Conservation (phyloP, 2,113 vertebrate species). For the Equus quagga region DNA sequence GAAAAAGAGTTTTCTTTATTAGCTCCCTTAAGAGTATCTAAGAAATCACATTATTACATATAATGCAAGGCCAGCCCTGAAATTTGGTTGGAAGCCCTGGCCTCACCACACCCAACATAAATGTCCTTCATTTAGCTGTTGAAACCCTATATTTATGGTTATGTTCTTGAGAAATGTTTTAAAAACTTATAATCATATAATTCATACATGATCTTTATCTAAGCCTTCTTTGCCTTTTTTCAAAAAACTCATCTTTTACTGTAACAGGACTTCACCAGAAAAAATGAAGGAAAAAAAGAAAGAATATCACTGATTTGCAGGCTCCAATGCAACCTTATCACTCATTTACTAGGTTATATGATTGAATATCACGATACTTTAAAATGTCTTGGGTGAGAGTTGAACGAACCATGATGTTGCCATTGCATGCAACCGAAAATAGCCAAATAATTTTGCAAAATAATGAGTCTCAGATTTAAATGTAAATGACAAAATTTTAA, state of each 20-base stretch:
- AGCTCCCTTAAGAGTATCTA: neutral
- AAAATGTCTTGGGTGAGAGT: neutral
- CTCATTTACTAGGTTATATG: neutral
- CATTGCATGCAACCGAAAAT: neutral
- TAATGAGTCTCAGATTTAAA: slow-evolving; percentile 24
- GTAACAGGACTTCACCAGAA: neutral
- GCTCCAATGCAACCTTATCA: neutral
- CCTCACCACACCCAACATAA: neutral
- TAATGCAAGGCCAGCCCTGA: neutral
- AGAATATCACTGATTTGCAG: neutral
- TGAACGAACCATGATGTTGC: neutral
- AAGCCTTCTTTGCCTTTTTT: slow-evolving; percentile 24
- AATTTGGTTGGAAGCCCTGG: neutral
- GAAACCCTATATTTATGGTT: slow-evolving; percentile 38
- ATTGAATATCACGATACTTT: neutral
- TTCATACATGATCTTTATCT: neutral
- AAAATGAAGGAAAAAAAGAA: neutral
- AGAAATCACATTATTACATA: neutral
- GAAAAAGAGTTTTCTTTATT: slow-evolving; percentile 18
- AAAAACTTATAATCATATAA: slow-evolving; percentile 56
- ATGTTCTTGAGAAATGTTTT: slow-evolving; percentile 48
- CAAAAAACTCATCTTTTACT: slow-evolving; percentile 38
- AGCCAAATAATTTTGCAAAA: neutral
- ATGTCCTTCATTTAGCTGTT: slow-evolving; percentile 1
- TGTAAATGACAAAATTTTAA: neutral